A percentile compares a stretch with the other conserved stretches of the same genome.
Conservation (phyloP, 2,113 vertebrate genomes). For the Noctilio leporinus region DNA sequence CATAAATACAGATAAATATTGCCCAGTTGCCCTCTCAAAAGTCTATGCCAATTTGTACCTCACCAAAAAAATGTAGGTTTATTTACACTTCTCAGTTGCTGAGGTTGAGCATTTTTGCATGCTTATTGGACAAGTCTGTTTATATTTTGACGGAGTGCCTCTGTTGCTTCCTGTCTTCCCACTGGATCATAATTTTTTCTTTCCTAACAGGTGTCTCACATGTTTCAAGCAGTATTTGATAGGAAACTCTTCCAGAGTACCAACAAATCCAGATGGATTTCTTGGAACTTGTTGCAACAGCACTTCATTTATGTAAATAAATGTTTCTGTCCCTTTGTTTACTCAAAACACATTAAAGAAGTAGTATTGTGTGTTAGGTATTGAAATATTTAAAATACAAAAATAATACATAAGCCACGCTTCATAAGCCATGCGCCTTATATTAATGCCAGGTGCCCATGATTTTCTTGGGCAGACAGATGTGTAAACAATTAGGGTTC, state of each 20-base stretch:
- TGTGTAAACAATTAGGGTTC: background rate
- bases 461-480: background rate
- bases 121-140: background rate
- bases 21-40: background rate
- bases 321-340: background rate
- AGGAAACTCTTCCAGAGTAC: background rate
- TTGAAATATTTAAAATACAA: background rate
- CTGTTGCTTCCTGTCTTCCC: background rate
- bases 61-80: background rate
- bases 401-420: no score
- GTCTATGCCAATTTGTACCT: background rate
- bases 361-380: background rate
- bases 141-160: background rate
- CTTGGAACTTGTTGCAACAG: background rate
- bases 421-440: background rate
- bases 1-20: background rate
- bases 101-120: background rate
- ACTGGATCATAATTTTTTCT: background rate
- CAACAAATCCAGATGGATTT: background rate
- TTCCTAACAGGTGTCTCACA: background rate
- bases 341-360: background rate
- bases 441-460: background rate
- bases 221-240: background rate
- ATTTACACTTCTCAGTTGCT: background rate
- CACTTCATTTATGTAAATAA: background rate